These are phyloP conservation scores for Drosophila antonietae DNA, from an alignment of 2,888 invertebrate species.

Conservation along the genomic window DNA sequence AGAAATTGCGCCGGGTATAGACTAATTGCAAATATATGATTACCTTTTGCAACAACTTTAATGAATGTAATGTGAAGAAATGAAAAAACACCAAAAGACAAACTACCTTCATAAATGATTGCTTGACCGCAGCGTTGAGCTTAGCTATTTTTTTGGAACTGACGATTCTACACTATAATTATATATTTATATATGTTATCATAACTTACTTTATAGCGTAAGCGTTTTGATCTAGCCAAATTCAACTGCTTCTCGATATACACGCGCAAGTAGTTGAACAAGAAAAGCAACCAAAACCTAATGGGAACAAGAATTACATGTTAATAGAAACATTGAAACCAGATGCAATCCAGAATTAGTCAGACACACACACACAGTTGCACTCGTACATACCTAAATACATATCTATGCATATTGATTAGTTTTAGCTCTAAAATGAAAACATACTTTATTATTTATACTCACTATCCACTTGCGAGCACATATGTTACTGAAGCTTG, in stretches of 20 bases:
- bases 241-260: conserved; percentile 40
- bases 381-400: conserved; percentile 52
- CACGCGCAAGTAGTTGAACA: conserved; percentile 44
- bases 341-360: conserved; percentile 46
- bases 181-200: conserved; percentile 34
- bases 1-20: conserved; percentile 12
- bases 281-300: conserved; percentile 34
- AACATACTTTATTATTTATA: conserved; percentile 51
- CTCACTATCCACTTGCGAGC: conserved; percentile 31
- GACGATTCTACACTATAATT: conserved; percentile 73
- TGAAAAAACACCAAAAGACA: conserved; percentile 67
- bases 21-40: conserved; percentile 7
- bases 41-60: conserved; percentile 8
- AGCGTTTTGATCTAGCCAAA: conserved; percentile 52
- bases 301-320: conserved; percentile 65
- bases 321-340: conserved; percentile 35
- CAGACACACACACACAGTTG: conserved; percentile 9
- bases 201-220: conserved; percentile 40
- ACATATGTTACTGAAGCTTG: conserved; percentile 48
- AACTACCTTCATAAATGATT: conserved; percentile 58
- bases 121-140: conserved; percentile 29
- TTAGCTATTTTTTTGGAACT: conserved; percentile 54
- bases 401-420: conserved; percentile 69
- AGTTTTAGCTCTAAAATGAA: conserved; percentile 62
- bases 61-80: conserved; percentile 47